These are phyloP conservation scores for Stenolophus ochropezus DNA, from an alignment of 2,888 invertebrate species.

Conservation along the genomic window DNA sequence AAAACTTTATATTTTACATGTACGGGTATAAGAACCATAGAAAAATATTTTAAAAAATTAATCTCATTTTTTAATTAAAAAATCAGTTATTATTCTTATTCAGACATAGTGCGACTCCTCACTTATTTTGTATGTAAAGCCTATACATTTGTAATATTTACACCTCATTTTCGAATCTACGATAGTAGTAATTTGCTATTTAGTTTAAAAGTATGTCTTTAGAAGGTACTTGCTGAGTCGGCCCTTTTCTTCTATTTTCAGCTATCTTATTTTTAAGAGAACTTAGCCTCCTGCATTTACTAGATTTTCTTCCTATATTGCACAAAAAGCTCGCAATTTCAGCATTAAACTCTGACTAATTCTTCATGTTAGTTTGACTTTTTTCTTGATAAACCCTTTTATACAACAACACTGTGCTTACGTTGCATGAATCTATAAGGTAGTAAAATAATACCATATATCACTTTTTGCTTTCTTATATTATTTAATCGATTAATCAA, in stretches of 20 bases:
- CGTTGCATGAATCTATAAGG: conserved; percentile 51
- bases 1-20: too few species aligned
- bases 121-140: conserved; percentile 51
- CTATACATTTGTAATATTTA: conserved; percentile 60
- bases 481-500: too few species aligned
- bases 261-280: background rate
- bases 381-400: conserved; percentile 1
- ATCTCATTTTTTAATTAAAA: too few species aligned
- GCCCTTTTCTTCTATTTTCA: background rate
- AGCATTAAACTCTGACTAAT: conserved; percentile 63
- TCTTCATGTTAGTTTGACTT: conserved; percentile 43
- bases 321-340: conserved; percentile 54
- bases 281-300: conserved; percentile 9
- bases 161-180: conserved; percentile 24
- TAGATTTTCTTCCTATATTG: conserved; percentile 45
- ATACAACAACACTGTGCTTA: conserved; percentile 59
- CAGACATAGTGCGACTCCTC: conserved; percentile 34
- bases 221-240: conserved; percentile 30
- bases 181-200: conserved; percentile 52
- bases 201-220: conserved; percentile 51
- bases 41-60: too few species aligned
- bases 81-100: conserved; percentile 58
- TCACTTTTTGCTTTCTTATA: conserved; percentile 58
- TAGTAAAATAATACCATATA: conserved; percentile 60
- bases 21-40: too few species aligned